Conservation (phyloP, 2,113 vertebrate genomes). For the Synodontis membranacea region DNA sequence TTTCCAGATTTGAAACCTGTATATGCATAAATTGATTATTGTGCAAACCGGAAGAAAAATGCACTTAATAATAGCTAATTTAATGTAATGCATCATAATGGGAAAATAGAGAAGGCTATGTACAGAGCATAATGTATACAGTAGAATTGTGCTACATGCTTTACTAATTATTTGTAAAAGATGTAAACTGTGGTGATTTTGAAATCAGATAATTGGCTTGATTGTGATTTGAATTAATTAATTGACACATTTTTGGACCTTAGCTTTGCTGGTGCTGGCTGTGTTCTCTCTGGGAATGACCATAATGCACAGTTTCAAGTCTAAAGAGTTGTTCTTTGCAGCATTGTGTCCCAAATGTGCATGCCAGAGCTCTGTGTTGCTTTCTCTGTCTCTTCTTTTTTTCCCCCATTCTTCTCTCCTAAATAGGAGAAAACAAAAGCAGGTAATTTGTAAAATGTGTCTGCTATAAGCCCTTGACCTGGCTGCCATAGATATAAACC, state of each 20-base stretch:
- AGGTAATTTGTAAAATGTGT: constrained; percentile 61
- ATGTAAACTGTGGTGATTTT: constrained; percentile 4
- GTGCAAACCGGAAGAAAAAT: background rate
- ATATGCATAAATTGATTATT: background rate
- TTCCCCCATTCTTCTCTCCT: constrained; percentile 39
- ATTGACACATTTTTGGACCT: constrained; percentile 17
- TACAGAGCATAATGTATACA: constrained; percentile 1
- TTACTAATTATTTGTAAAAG: background rate
- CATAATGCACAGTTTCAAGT: constrained; percentile 14
- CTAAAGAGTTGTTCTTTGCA: constrained; percentile 32
- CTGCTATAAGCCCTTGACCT: constrained; percentile 91
- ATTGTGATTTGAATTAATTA: constrained; percentile 2
- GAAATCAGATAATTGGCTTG: background rate
- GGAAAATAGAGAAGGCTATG: constrained; percentile 27
- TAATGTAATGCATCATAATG: background rate
- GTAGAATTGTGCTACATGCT: background rate
- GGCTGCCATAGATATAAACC: constrained; percentile 98
- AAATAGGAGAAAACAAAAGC: constrained; percentile 34
- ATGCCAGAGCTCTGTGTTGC: constrained; percentile 41
- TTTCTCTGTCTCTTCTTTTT: constrained; percentile 36
- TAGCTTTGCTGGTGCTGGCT: constrained; percentile 36
- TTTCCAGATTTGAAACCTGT: background rate
- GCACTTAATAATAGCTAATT: background rate
- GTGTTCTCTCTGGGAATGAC: constrained; percentile 21
- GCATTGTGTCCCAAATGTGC: constrained; percentile 33